Percentiles rank a stretch among this genome's conserved stretches.
phyloP scores from a whole-genome alignment of 92 coral and sea anemone species.

The Phenganax stokvisi region DNA sequence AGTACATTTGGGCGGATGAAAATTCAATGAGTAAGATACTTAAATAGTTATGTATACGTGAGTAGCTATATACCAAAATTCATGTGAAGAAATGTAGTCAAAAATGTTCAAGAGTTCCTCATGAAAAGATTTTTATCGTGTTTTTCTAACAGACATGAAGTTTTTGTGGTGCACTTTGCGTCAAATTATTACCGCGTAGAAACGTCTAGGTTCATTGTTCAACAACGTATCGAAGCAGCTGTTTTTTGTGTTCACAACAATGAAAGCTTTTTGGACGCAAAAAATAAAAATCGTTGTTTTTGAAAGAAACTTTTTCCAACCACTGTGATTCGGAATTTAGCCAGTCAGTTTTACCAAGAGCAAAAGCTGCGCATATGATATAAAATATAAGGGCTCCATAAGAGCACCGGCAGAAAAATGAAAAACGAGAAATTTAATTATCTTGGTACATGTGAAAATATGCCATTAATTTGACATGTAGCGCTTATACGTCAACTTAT shows the following conservation, averaged over 20 bases:
- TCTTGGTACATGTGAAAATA: too few species aligned
- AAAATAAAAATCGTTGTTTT: not conserved
- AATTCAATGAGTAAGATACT: constrained; percentile 25
- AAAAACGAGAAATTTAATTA: too few species aligned
- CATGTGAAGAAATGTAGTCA: constrained; percentile 8
- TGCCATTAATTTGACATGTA: too few species aligned
- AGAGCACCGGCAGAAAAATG: too few species aligned
- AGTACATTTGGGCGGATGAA: constrained; percentile 39
- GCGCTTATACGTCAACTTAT: too few species aligned
- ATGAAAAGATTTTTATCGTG: not conserved
- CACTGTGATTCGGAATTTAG: not conserved
- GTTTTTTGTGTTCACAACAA: constrained; percentile 9
- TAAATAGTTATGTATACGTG: constrained; percentile 15
- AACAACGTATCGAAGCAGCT: not conserved
- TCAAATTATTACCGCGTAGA: not conserved
- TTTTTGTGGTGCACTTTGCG: not conserved
- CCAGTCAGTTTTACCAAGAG: too few species aligned
- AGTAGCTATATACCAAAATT: not conserved
- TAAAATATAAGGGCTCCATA: too few species aligned
- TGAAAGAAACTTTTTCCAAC: not conserved
- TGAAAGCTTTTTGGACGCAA: constrained; percentile 1
- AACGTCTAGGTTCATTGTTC: not conserved
- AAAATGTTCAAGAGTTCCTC: not conserved
- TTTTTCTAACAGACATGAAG: not conserved
- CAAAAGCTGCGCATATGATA: too few species aligned